These are phyloP conservation scores for Leptothorax acervorum DNA, from an alignment of 2,888 invertebrate species.

Conservation along the genomic window DNA sequence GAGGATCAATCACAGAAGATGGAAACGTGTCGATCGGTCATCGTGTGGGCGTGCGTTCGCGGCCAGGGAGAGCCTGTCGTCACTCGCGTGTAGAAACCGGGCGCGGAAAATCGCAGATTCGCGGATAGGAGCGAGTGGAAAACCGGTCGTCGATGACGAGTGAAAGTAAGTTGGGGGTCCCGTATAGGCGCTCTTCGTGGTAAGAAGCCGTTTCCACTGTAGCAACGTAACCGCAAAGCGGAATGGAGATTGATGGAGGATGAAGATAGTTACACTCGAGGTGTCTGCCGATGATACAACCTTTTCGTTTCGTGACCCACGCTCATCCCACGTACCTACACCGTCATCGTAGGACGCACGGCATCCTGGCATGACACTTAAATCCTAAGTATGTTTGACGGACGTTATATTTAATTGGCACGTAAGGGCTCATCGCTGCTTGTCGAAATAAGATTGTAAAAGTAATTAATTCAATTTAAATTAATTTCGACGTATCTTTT, in stretches of 20 bases:
- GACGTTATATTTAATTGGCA: neutral
- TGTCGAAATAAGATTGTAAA: neutral
- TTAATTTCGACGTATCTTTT: neutral
- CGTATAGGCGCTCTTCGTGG: slow-evolving; percentile 77
- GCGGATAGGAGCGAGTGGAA: slow-evolving; percentile 70
- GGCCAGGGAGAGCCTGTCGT: slow-evolving; percentile 18
- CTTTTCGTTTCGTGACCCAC: slow-evolving; percentile 71
- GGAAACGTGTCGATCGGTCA: slow-evolving; percentile 25
- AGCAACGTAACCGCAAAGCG: slow-evolving; percentile 77
- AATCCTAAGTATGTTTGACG: neutral
- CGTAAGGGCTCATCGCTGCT: neutral
- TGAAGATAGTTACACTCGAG: slow-evolving; percentile 82
- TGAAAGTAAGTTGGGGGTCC: slow-evolving; percentile 79
- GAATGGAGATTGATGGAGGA: slow-evolving; percentile 78
- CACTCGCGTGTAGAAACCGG: slow-evolving; percentile 63
- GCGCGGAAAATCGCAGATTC: slow-evolving; percentile 69
- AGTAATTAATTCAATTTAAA: neutral
- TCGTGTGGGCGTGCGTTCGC: slow-evolving; percentile 7
- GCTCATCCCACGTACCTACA: slow-evolving; percentile 40
- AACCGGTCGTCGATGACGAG: slow-evolving; percentile 82
- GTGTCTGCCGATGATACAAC: slow-evolving; percentile 82
- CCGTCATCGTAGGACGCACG: slow-evolving; percentile 15
- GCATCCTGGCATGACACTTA: slow-evolving; percentile 29
- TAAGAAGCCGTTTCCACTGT: slow-evolving; percentile 78
- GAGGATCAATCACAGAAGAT: neutral